Conservation (phyloP, 2,113 vertebrate species). For the Gymnarchus niloticus region DNA sequence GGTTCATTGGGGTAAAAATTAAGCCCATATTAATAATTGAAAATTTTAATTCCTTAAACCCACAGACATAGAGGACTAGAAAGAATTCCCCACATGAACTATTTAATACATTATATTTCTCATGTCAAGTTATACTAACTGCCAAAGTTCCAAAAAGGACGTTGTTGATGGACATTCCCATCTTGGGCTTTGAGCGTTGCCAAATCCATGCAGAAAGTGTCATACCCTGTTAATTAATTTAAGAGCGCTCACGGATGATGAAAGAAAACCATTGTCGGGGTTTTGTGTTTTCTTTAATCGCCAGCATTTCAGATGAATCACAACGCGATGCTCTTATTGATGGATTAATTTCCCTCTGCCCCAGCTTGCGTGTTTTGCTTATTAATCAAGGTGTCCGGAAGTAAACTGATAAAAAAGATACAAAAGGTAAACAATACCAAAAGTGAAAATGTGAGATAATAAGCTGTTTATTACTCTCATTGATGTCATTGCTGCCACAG, state of each 20-base stretch:
- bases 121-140: background rate
- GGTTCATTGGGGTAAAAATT: background rate
- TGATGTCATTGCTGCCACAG: background rate
- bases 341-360: slow-evolving; percentile 13
- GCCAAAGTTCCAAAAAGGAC: background rate
- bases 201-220: background rate
- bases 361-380: slow-evolving; percentile 63
- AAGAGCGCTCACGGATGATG: background rate
- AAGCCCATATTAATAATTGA: background rate
- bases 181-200: background rate
- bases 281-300: background rate
- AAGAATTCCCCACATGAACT: background rate
- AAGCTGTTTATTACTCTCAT: slow-evolving; percentile 31
- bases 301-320: background rate
- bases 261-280: slow-evolving; percentile 18
- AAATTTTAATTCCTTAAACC: background rate
- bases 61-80: background rate
- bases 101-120: background rate
- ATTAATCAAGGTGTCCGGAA: slow-evolving; percentile 65
- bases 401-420: slow-evolving; percentile 59
- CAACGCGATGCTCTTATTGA: background rate
- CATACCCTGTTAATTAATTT: background rate
- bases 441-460: slow-evolving; percentile 68
- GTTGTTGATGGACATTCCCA: background rate
- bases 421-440: slow-evolving; percentile 51